Evolutionary conservation across 1,140 invertebrate species (phyloP).

Genomic region (Aphidius gifuensis): DNA sequence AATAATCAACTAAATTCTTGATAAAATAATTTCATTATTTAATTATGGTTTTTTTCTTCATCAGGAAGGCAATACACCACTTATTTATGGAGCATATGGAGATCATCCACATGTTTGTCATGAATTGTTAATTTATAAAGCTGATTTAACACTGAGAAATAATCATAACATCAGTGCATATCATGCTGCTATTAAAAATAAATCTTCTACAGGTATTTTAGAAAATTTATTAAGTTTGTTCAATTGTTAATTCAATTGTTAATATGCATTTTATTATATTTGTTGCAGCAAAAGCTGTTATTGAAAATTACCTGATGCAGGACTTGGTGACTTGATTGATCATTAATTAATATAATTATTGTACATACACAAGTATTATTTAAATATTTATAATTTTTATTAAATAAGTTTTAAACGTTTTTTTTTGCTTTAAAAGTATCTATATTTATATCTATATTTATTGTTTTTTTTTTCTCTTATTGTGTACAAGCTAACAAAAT

Average conservation of each 20-base stretch:
- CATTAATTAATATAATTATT: neutral
- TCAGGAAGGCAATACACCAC: constrained; percentile 78
- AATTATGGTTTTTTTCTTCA: constrained; percentile 32
- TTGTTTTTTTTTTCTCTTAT: too few species aligned
- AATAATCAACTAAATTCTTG: neutral
- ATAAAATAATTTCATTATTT: too few species aligned
- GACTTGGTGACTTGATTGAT: constrained; percentile 36
- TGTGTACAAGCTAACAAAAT: too few species aligned
- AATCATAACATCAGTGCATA: constrained; percentile 78
- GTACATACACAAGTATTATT: neutral
- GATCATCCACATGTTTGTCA: constrained; percentile 84
- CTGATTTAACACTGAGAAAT: constrained; percentile 76
- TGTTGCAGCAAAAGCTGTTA: constrained; percentile 52
- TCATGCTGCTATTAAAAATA: constrained; percentile 71
- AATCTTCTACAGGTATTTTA: constrained; percentile 50
- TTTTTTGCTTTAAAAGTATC: neutral
- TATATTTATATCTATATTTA: neutral
- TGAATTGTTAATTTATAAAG: constrained; percentile 71
- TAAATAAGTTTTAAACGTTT: too few species aligned
- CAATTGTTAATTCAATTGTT: constrained; percentile 12
- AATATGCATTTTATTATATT: constrained; percentile 10
- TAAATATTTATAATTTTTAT: too few species aligned
- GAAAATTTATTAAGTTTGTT: too few species aligned
- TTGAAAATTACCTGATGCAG: constrained; percentile 51
- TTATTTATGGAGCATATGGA: constrained; percentile 84